Evolutionary conservation across 2,888 invertebrate genomes (phyloP), one percentile per base, ranked within the genome.

Genomic region (Noctua fimbriata): DNA sequence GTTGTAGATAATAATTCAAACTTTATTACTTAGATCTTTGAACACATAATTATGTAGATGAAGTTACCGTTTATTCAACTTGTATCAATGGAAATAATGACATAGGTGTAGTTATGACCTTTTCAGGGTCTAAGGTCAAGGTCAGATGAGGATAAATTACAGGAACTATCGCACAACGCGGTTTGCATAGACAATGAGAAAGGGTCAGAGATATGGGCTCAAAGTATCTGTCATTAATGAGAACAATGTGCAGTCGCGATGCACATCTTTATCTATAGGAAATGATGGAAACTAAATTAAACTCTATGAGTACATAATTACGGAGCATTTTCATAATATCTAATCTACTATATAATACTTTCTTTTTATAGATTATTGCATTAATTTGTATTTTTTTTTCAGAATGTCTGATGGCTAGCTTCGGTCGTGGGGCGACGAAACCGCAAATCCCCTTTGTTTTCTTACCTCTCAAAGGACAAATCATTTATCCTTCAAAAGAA

Each of bases 401-500:
- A 97, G 97, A 97, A 95, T 97, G 97, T 93, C 95, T 97, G 71
- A 96, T 98, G 94, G 98, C 98, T 2, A 98, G 97, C 58, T 98
- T 98, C 90, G 97, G 98, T 16, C 97, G 98, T 72, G 98, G 98
- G 67, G 97, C 97, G 72, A 97, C 97, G 9, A 97, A 97, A 78
- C 97, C 98, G 18, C 98, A 98, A 93, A 98, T 99, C 81, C 99
- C 99, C 41, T 98, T 98, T 93, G 98, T 99, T 21, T 98, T 98
- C 93, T 95, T 99, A 80, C 99, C 99, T 9, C 95, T 98, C 84
- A 98, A 98, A 90, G 98, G 98, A 52, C 99, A 99, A 96, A 98
- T 99, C 87, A 98, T 99, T 90, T 98, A 99, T 94, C 99, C 99
- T 0, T 98, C 98, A 85, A 98, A 98, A 90, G 98, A 99, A 97